phyloP scores from a whole-genome alignment of 2,797 vertebrate genomes.

The Notolepis coatsorum region DNA sequence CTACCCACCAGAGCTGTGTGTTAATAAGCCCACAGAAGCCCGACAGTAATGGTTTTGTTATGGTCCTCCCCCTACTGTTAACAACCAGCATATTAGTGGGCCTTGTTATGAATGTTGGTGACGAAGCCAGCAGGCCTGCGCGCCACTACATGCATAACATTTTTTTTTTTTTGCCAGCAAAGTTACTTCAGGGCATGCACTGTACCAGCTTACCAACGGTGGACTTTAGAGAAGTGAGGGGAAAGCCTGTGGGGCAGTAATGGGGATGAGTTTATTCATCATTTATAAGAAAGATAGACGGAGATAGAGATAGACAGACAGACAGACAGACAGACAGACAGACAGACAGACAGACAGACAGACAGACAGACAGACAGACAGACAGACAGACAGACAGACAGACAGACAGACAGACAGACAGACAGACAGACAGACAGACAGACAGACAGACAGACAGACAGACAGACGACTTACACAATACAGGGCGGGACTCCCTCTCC shows the following conservation, averaged over 20 bases:
- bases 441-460: too few relatives aligned
- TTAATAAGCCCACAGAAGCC: slow-evolving; percentile 21
- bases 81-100: slow-evolving; percentile 8
- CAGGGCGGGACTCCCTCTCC: slow-evolving; percentile 85
- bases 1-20: not conserved
- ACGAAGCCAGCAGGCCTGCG: slow-evolving; percentile 22
- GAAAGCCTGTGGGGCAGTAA: not conserved
- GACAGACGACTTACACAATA: slow-evolving; percentile 83
- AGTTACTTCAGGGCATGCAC: not conserved
- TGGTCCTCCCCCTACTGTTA: slow-evolving; percentile 34
- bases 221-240: not conserved
- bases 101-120: slow-evolving; percentile 9
- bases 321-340: too few relatives aligned
- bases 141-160: not conserved
- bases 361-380: too few relatives aligned
- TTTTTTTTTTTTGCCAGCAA: not conserved
- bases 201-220: not conserved
- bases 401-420: too few relatives aligned
- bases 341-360: too few relatives aligned
- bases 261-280: not conserved
- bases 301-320: too few relatives aligned
- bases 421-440: too few relatives aligned
- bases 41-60: slow-evolving; percentile 31
- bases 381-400: too few relatives aligned
- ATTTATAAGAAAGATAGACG: too few relatives aligned